These are phyloP conservation scores for Agrochola lychnidis DNA, from an alignment of 2,888 invertebrate species.

Conservation along the genomic window DNA sequence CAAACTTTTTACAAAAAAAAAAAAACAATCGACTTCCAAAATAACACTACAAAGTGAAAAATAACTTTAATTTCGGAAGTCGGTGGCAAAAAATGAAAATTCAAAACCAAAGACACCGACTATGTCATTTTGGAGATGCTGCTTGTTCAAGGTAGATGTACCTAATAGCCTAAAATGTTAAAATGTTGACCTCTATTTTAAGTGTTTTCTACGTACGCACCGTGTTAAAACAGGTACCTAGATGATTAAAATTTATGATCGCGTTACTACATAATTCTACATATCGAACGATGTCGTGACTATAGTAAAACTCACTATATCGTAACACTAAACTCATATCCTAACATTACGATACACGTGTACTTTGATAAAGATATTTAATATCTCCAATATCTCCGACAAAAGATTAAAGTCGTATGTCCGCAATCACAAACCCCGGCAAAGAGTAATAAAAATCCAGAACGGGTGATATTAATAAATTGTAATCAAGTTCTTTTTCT, in stretches of 20 bases:
- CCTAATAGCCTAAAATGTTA: background rate
- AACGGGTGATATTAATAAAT: conserved; percentile 73
- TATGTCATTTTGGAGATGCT: background rate
- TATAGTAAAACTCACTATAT: background rate
- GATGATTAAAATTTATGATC: background rate
- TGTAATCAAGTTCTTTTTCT: conserved; percentile 78
- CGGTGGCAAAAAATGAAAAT: too few species aligned
- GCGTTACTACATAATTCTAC: background rate
- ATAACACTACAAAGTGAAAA: too few species aligned
- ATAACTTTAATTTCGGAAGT: too few species aligned
- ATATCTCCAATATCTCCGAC: background rate
- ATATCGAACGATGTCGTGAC: background rate
- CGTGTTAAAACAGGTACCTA: background rate
- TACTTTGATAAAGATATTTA: background rate
- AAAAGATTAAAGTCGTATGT: conserved; percentile 24
- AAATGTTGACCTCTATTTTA: too few species aligned
- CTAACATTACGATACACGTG: background rate
- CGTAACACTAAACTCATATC: conserved; percentile 8
- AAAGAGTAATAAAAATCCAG: conserved; percentile 56
- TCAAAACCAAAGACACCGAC: too few species aligned
- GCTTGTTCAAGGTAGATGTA: background rate
- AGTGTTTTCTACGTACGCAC: background rate
- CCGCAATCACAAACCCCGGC: conserved; percentile 14
- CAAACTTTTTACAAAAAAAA: too few species aligned
- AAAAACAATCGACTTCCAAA: too few species aligned